Conservation (phyloP, 1,140 invertebrate species). For the Habropoda laboriosa region DNA sequence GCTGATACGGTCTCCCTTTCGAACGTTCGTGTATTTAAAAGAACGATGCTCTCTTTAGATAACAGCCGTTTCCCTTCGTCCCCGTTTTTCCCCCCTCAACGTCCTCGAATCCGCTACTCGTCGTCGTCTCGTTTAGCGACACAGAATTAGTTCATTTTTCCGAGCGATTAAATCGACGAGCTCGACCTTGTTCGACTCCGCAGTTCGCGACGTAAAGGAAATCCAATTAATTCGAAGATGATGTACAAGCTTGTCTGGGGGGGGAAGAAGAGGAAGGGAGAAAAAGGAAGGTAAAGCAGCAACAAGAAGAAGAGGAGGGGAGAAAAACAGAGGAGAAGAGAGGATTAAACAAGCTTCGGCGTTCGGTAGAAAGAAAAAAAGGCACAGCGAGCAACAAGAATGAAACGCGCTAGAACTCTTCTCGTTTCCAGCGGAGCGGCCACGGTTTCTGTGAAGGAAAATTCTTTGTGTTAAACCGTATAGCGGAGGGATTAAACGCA, state of each 20-base stretch:
- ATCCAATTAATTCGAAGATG: slow-evolving; percentile 52
- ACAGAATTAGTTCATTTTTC: slow-evolving; percentile 34
- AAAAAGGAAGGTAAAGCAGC: background rate
- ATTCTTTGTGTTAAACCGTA: slow-evolving; percentile 52
- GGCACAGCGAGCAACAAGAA: slow-evolving; percentile 32
- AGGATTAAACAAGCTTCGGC: slow-evolving; percentile 37
- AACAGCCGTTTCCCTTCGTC: no score
- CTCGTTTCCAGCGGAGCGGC: slow-evolving; percentile 39
- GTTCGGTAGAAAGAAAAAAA: slow-evolving; percentile 20
- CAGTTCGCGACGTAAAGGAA: slow-evolving; percentile 29
- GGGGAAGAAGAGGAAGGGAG: background rate
- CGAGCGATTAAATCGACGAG: slow-evolving; percentile 31
- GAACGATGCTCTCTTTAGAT: background rate
- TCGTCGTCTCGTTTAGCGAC: background rate
- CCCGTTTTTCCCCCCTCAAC: no score
- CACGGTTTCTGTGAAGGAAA: slow-evolving; percentile 12
- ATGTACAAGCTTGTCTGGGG: slow-evolving; percentile 24
- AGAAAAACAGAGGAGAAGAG: background rate
- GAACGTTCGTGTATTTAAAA: background rate
- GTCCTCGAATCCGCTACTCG: background rate
- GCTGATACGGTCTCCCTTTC: background rate
- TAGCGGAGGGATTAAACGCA: slow-evolving; percentile 35
- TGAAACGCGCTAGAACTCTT: slow-evolving; percentile 33
- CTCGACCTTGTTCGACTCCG: background rate
- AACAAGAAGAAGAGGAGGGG: background rate